Evolutionary conservation across 1,140 invertebrate genomes (phyloP), one percentile per base, ranked within the genome.

Genomic region (Zophobas morio): DNA sequence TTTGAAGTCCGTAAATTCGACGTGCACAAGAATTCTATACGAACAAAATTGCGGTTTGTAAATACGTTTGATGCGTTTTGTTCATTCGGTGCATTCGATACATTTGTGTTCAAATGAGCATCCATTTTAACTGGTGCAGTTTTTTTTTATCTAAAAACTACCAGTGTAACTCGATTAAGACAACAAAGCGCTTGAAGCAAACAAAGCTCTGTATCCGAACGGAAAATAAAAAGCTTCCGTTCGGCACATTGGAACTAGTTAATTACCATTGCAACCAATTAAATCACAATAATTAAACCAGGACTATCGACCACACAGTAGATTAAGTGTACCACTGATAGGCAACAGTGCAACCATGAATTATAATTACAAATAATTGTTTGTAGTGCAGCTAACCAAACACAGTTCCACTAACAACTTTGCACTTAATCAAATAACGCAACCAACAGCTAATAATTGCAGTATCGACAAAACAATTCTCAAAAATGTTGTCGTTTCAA

Each of bases 241-340:
- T 2, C n/a, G 49, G 2, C 49, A n/a, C 4, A 51, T 51, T 51
- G 6, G n/a, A 46, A 42, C n/a, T 6, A 8, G 60, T 42, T 42
- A 66, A 66, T 66, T 66, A 42, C 39, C 39, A 63, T 40, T 66
- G 39, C 39, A 66, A 66, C 60, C 60, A 66, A 66, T 66, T 66
- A 66, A 42, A 66, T 42, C 60, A 42, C 60, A 66, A 40, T 66
- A 66, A 66, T 66, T 66, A 66, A 66, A 66, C 56, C 8, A 42
- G 60, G 6, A 46, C 33, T 46, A 66, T 66, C 60, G 39, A 42
- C 37, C 60, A 32, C 56, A 8, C 20, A 66, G 36, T 42, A 66
- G 60, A 66, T 66, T 66, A 66, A 66, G 39, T 66, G 20, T 36
- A 34, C 54, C 5, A 37, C 57, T 63, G 57, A 39, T 63, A 37